phyloP scores from a whole-genome alignment of 1,140 invertebrate species.

The Colletes gigas region DNA sequence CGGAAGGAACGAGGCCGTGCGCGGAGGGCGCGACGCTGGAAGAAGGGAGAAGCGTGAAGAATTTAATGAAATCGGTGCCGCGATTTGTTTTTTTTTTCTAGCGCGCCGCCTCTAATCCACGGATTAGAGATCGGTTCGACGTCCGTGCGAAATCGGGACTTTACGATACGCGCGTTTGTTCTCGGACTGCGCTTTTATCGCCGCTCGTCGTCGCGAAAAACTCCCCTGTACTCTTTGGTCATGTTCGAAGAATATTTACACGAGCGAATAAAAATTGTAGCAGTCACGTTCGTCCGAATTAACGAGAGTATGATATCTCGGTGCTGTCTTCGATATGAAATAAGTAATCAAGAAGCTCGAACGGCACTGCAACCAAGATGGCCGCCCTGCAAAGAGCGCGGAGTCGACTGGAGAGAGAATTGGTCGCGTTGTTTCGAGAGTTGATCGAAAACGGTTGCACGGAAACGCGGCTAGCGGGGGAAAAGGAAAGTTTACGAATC shows the following conservation, averaged over 20 bases:
- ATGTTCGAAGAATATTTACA: too few relatives aligned
- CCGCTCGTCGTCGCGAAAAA: not conserved
- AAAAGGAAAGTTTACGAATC: constrained; percentile 9
- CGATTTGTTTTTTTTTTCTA: constrained; percentile 70
- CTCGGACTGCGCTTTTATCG: constrained; percentile 29
- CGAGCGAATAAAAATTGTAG: too few relatives aligned
- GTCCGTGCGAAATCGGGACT: constrained; percentile 57
- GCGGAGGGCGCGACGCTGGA: not conserved
- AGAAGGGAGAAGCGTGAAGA: constrained; percentile 50
- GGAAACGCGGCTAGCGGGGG: not conserved
- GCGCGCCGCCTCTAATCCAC: constrained; percentile 57
- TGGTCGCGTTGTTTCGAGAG: not conserved
- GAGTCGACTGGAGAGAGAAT: not conserved
- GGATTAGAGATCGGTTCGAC: constrained; percentile 61
- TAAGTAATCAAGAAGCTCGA: too few relatives aligned
- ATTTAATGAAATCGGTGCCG: constrained; percentile 71
- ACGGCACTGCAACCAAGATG: too few relatives aligned
- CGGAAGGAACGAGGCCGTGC: constrained; percentile 6
- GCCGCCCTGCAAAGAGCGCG: too few relatives aligned
- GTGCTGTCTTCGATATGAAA: too few relatives aligned
- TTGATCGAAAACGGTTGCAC: not conserved
- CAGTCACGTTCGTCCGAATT: too few relatives aligned
- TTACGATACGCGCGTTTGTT: constrained; percentile 49
- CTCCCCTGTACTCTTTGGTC: too few relatives aligned
- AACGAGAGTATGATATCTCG: too few relatives aligned